Conservation (phyloP, 92 coral and sea anemone species). For the Hydrozoanthus gracilis region DNA sequence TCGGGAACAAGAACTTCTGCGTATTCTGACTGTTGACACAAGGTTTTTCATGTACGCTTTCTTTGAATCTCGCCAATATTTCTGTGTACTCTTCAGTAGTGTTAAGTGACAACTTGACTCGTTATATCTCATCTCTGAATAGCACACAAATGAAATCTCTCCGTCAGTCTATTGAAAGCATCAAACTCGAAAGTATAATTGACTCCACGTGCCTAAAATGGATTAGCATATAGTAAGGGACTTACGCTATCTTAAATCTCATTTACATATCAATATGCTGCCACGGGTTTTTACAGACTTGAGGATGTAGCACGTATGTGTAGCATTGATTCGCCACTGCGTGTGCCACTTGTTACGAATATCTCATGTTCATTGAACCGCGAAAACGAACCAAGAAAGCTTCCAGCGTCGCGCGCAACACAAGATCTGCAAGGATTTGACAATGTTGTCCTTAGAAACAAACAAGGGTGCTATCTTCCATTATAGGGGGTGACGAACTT, state of each 20-base stretch:
- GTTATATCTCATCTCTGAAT: constrained; percentile 24
- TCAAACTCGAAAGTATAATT: constrained; percentile 42
- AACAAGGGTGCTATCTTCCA: neutral
- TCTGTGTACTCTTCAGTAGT: constrained; percentile 27
- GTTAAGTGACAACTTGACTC: constrained; percentile 22
- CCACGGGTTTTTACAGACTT: neutral
- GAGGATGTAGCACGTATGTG: neutral
- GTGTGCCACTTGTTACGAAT: constrained; percentile 3
- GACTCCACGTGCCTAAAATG: constrained; percentile 74
- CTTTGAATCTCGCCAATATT: constrained; percentile 5
- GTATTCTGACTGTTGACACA: neutral
- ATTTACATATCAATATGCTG: constrained; percentile 31
- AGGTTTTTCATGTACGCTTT: neutral
- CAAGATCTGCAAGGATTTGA: neutral
- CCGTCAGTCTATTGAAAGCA: neutral
- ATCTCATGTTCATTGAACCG: neutral
- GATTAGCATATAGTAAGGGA: constrained; percentile 50
- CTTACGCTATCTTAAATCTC: constrained; percentile 7
- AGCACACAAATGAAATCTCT: constrained; percentile 18
- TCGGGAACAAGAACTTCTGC: neutral
- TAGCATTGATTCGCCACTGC: neutral
- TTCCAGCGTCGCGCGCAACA: neutral
- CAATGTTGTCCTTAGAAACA: neutral
- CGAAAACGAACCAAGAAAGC: constrained; percentile 21
- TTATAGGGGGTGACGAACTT: neutral